Base-by-base conservation (phyloP, 1,140 invertebrate genomes). In the Tetragnatha versicolor region DNA sequence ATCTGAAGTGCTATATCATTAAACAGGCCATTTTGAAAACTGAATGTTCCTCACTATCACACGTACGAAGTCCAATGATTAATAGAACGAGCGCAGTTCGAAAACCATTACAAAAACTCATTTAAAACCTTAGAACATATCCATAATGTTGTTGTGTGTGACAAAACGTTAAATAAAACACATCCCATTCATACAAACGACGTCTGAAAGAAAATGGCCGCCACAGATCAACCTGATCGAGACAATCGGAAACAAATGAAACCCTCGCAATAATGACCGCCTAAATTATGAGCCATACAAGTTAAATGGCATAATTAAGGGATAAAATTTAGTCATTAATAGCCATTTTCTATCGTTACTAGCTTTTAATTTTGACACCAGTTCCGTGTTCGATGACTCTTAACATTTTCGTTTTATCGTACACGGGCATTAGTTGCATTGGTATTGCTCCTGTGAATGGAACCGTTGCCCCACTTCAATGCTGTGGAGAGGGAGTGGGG, bases 251-350 rank as follows among this genome's bases (percentile, higher is more conserved):
- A 68, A 49, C 25, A 68, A 49, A 49, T 39, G 33, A 63, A 63
- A 31, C 42, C 20, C 20, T 37, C 29, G n/a, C 17, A 25, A 39
- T 63, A 63, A 63, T 39, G 60, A 22, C 22, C 9, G 60, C 27
- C 37, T 63, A 39, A 63, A 63, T 63, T 39, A 63, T 63, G 63
- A 31, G n/a, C 42, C 63, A 17, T 31, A 66, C 63, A 47, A 49
- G 35, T 27, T 37, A 45, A 66, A 47, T 49, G 63, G 39, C 29
- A 55, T 22, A 29, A 55, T 70, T 55, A 70, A 47, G 27, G 49
- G 35, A 70, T 70, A 70, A 55, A 55, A 55, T 53, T 25, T 31
- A 70, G 68, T 37, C 49, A 39, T 70, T 70, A 70, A 70, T 39
- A 39, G 68, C 31, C 20, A n/a, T 70, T 70, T 70, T 55, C 47